phyloP scores from a whole-genome alignment of 2,113 vertebrate genomes.

The Catharus minimus region DNA sequence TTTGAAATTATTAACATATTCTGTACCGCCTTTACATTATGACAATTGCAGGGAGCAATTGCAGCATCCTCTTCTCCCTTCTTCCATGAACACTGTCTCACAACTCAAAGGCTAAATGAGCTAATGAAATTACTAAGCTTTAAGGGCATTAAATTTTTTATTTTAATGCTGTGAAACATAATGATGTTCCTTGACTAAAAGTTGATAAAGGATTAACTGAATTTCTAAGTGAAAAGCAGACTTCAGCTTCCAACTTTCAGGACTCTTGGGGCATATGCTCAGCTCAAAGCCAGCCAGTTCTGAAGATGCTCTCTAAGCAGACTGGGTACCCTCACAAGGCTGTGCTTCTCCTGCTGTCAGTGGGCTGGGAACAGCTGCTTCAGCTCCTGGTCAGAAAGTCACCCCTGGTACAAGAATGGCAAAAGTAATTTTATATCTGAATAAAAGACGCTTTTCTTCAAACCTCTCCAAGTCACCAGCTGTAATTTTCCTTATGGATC shows the following conservation, averaged over 20 bases:
- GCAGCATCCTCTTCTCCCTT: accelerated
- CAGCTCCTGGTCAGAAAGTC: constrained; percentile 43
- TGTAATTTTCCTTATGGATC: constrained; percentile 21
- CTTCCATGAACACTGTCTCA: not conserved
- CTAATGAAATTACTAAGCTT: not conserved
- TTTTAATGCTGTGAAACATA: not conserved
- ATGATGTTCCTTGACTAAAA: not conserved
- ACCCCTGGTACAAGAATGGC: not conserved
- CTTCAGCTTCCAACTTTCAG: not conserved
- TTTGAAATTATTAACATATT: not conserved
- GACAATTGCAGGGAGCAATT: not conserved
- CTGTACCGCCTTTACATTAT: not conserved
- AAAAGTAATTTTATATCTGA: not conserved
- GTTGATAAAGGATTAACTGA: not conserved
- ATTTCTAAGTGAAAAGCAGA: not conserved
- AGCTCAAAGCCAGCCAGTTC: not conserved
- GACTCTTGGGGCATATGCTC: not conserved
- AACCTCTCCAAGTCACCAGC: constrained; percentile 30
- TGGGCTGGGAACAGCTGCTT: constrained; percentile 27
- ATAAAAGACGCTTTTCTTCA: constrained; percentile 16
- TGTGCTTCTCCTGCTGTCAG: not conserved
- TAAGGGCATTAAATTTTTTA: not conserved
- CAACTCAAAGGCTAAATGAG: accelerated
- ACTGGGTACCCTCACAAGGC: not conserved
- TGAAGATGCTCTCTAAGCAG: not conserved